Base-by-base conservation (phyloP, 1,140 invertebrate species). In the Diachasma alloeum region DNA sequence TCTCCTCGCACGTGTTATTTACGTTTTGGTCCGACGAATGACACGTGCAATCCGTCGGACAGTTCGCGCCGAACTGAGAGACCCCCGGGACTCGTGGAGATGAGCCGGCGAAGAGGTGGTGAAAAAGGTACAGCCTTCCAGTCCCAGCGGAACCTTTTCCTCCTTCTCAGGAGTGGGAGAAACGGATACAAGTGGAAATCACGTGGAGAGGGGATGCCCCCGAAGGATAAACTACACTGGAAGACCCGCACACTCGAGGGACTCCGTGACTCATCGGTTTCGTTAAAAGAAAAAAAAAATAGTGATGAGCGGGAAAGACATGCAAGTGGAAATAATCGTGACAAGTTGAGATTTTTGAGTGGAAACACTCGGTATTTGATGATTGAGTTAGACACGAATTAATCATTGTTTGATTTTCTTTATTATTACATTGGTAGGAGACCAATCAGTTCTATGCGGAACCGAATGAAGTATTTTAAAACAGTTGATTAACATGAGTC, bases 241-340 rank as follows among this genome's bases (percentile, higher is more conserved):
- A n/a, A n/a, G n/a, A n/a, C n/a, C n/a, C n/a, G n/a, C n/a, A n/a
- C n/a, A n/a, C 69, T 63, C 74, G 74, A 71, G 17, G 17, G 24
- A 31, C 48, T 71, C 69, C 48, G 68, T 76, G 74, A 76, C 26
- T 76, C 74, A 76, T 76, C 74, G 74, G 53, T 22, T 68, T 71
- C 59, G 26, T 26, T 4, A 63, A 17, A 8, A n/a, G n/a, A n/a
- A 56, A 76, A 76, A 59, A 63, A 69, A 68, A 39, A 69, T 19
- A 15, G 6, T 53, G 46, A 71, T 44, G 24, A 56, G 31, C 26
- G 22, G 31, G 56, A 59, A 73, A 71, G 37, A 69, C 67, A 75
- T 46, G 66, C 37, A 71, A 24, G 22, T 39, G 53, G 48, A 71
- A 48, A 76, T 37, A 26, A 71, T 46, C 53, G 67, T 19, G 68